Percentiles rank a stretch among this genome's conserved stretches.
These are phyloP conservation scores for Malurus melanocephalus DNA, from an alignment of 2,113 vertebrate species.

Conservation along the genomic window DNA sequence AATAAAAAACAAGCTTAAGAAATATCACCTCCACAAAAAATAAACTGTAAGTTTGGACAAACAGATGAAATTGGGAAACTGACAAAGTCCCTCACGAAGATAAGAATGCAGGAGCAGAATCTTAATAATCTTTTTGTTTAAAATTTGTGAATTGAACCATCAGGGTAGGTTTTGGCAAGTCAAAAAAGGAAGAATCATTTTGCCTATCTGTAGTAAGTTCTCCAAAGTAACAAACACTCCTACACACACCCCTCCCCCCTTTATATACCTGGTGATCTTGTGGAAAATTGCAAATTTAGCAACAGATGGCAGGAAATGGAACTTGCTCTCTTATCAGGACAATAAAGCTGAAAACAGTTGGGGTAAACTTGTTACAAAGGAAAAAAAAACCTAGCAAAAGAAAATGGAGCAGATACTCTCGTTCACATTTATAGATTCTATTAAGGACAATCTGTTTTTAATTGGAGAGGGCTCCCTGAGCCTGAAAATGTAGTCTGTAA, in stretches of 20 bases:
- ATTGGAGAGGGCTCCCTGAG: slow-evolving; percentile 3
- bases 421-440: slow-evolving; percentile 14
- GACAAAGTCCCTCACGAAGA: neutral
- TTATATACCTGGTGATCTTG: neutral
- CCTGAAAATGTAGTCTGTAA: neutral
- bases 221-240: neutral
- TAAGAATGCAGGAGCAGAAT: neutral
- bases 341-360: slow-evolving; percentile 20
- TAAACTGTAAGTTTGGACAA: neutral
- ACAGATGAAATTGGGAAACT: neutral
- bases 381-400: neutral
- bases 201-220: neutral
- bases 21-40: neutral
- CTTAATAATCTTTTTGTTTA: neutral
- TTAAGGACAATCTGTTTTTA: slow-evolving; percentile 32
- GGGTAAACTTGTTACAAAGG: slow-evolving; percentile 5
- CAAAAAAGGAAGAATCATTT: neutral
- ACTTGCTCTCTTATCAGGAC: slow-evolving; percentile 7
- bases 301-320: slow-evolving; percentile 36
- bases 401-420: neutral
- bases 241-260: too few relatives aligned
- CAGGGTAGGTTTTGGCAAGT: neutral
- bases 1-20: neutral
- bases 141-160: neutral
- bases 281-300: neutral